Conservation (phyloP, 2,797 vertebrate species). For the Columba guinea region DNA sequence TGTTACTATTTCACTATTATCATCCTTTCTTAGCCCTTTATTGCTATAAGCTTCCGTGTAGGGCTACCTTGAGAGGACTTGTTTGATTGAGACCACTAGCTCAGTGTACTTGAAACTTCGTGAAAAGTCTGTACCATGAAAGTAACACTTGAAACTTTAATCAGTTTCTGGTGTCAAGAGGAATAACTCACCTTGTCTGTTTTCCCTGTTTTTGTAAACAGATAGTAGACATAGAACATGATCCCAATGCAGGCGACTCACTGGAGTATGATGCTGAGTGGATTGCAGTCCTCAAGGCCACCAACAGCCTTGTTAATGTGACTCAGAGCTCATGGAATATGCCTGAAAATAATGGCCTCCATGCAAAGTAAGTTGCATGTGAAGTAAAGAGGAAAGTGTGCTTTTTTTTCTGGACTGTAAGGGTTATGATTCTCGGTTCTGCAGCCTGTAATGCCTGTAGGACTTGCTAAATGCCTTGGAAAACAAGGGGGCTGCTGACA, state of each 20-base stretch:
- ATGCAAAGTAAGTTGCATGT: slow-evolving; percentile 80
- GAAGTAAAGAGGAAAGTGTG: not conserved
- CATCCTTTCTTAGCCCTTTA: not conserved
- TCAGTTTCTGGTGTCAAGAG: not conserved
- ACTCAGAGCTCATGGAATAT: slow-evolving; percentile 86
- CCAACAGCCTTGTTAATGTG: slow-evolving; percentile 84
- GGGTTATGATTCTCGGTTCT: not conserved
- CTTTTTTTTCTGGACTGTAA: not conserved
- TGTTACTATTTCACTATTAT: not conserved
- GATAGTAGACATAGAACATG: slow-evolving; percentile 92
- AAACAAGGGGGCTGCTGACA: not conserved
- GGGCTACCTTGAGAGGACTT: not conserved
- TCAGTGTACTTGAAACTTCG: not conserved
- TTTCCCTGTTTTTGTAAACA: slow-evolving; percentile 51
- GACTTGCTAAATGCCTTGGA: not conserved
- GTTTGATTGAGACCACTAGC: not conserved
- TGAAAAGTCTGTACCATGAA: not conserved
- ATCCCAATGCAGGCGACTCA: slow-evolving; percentile 82
- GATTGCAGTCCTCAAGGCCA: slow-evolving; percentile 92
- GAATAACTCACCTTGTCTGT: not conserved
- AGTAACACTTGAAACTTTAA: not conserved
- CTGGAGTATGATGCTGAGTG: slow-evolving; percentile 96
- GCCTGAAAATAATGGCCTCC: slow-evolving; percentile 91
- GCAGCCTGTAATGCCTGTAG: not conserved
- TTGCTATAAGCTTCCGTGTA: not conserved